Percentiles rank a stretch among this genome's conserved stretches.
These are phyloP conservation scores for Clarias batrachus DNA, from an alignment of 2,113 vertebrate genomes.

Conservation along the genomic window DNA sequence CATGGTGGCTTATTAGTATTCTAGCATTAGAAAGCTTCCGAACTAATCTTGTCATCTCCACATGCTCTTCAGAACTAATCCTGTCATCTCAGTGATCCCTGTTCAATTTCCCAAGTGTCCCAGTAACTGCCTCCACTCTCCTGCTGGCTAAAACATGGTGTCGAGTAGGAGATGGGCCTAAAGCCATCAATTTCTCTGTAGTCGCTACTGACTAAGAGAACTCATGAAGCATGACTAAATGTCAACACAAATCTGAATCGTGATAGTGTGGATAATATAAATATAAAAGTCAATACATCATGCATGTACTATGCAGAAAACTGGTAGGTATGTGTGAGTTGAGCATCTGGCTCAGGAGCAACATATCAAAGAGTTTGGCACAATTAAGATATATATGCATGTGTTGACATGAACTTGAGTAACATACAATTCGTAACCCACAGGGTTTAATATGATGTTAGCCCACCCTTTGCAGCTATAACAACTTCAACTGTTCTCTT, in stretches of 20 bases:
- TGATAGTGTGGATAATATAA: neutral
- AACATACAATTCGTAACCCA: no score
- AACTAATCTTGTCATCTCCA: conserved; percentile 12
- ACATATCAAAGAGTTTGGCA: neutral
- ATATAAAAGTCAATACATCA: neutral
- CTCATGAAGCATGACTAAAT: neutral
- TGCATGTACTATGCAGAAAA: neutral
- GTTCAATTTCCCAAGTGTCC: conserved; percentile 10
- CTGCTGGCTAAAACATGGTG: conserved; percentile 7
- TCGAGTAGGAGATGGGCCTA: conserved; percentile 6
- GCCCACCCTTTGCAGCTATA: no score
- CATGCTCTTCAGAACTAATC: conserved; percentile 5
- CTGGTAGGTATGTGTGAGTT: neutral
- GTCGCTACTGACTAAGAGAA: neutral
- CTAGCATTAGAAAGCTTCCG: neutral
- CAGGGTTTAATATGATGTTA: no score
- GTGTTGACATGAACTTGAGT: no score
- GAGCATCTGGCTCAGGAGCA: neutral
- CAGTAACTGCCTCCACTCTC: neutral
- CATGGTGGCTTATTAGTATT: neutral
- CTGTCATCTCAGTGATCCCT: conserved; percentile 15
- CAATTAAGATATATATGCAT: neutral
- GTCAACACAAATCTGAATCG: neutral
- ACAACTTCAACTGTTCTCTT: no score
- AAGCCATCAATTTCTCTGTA: conserved; percentile 5